phyloP scores from a whole-genome alignment of 2,113 vertebrate species.

The Esox niger region DNA sequence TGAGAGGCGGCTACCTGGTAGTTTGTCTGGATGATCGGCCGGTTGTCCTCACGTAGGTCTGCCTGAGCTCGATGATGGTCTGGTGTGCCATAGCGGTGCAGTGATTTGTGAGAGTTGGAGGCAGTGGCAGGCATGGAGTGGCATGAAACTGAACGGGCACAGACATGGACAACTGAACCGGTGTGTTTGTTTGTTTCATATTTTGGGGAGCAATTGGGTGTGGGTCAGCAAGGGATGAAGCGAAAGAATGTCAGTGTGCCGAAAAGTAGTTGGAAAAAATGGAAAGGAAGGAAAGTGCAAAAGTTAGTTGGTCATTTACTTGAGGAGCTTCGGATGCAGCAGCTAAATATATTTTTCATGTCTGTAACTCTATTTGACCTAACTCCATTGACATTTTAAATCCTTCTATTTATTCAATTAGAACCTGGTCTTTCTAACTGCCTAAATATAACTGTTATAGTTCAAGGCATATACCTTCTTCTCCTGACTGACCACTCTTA shows the following conservation, averaged over 20 bases:
- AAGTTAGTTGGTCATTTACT: constrained; percentile 11
- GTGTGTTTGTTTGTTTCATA: constrained; percentile 10
- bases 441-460: constrained; percentile 35
- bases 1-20: constrained; percentile 22
- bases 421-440: constrained; percentile 23
- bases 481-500: constrained; percentile 78
- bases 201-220: constrained; percentile 7
- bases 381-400: too few relatives aligned
- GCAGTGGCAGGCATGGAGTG: constrained; percentile 81
- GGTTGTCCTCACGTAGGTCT: too few relatives aligned
- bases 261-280: constrained; percentile 63
- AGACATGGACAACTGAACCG: constrained; percentile 90
- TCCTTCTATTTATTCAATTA: constrained; percentile 35
- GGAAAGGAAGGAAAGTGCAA: constrained; percentile 59
- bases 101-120: constrained; percentile 42
- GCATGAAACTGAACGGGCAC: constrained; percentile 97
- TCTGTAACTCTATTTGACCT: constrained; percentile 31
- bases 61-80: constrained; percentile 12
- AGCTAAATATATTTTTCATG: too few relatives aligned
- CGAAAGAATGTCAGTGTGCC: constrained; percentile 20
- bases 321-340: background rate
- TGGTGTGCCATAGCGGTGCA: constrained; percentile 27
- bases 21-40: background rate
- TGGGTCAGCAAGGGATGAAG: constrained; percentile 17
- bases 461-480: constrained; percentile 49